Percentiles rank a stretch among this genome's conserved stretches.
These are phyloP conservation scores for Corythoichthys haematopterus DNA, from an alignment of 2,113 vertebrate genomes.

Conservation along the genomic window DNA sequence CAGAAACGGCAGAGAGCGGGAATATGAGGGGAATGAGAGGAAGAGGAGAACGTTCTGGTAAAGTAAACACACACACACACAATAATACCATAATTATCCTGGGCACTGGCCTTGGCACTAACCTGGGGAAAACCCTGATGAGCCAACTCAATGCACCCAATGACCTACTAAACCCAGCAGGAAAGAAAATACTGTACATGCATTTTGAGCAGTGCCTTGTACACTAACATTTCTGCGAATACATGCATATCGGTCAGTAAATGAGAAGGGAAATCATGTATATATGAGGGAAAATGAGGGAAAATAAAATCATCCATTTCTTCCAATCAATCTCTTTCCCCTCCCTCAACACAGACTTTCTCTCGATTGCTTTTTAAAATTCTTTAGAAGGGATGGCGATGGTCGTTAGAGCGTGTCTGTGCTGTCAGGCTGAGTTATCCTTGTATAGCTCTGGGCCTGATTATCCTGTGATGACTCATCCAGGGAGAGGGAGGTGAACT, in stretches of 20 bases:
- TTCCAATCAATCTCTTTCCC: conserved; percentile 26
- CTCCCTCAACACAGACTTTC: background rate
- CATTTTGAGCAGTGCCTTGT: conserved; percentile 3
- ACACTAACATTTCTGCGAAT: conserved; percentile 33
- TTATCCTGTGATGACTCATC: conserved; percentile 66
- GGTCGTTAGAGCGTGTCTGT: conserved; percentile 44
- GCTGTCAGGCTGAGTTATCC: conserved; percentile 57
- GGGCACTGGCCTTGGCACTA: conserved; percentile 61
- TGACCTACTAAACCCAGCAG: conserved; percentile 55
- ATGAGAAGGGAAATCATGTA: conserved; percentile 31
- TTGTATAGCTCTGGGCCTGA: conserved; percentile 65
- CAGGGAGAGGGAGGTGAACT: conserved; percentile 55
- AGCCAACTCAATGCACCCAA: conserved; percentile 61
- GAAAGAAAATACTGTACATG: conserved; percentile 22
- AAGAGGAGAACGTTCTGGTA: conserved; percentile 57
- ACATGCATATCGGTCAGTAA: conserved; percentile 25
- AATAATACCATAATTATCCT: conserved; percentile 63
- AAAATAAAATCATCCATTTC: conserved; percentile 18
- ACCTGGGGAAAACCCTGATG: conserved; percentile 64
- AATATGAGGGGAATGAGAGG: conserved; percentile 55
- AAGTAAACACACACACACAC: conserved; percentile 57
- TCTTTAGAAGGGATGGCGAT: conserved; percentile 16
- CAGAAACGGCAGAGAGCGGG: conserved; percentile 45
- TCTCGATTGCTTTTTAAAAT: conserved; percentile 2
- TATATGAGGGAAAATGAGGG: conserved; percentile 17